A percentile compares a stretch with the other conserved stretches of the same genome.
phyloP scores from a whole-genome alignment of 1,140 invertebrate species.

The Kradibia gibbosae region DNA sequence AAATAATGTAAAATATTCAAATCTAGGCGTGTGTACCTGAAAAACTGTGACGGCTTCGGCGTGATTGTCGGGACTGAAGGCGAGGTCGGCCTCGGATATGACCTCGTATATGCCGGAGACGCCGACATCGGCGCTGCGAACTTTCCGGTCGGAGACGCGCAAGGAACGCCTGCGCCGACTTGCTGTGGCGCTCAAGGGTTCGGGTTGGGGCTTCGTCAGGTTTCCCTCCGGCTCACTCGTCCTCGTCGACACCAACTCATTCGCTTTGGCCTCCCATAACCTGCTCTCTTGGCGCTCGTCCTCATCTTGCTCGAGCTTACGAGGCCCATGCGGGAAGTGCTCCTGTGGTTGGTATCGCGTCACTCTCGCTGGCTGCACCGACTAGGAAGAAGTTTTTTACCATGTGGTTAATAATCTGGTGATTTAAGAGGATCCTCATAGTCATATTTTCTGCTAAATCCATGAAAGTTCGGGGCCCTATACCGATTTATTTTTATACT shows the following conservation, averaged over 20 bases:
- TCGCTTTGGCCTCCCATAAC: conserved; percentile 34
- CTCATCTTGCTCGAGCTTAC: conserved; percentile 77
- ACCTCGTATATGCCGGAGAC: conserved; percentile 91
- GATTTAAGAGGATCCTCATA: no score
- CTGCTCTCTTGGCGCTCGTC: conserved; percentile 31
- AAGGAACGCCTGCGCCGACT: conserved; percentile 77
- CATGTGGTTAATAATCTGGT: no score
- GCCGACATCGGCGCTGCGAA: conserved; percentile 86
- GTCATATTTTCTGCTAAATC: no score
- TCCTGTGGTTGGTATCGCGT: conserved; percentile 76
- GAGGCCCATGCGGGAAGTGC: conserved; percentile 86
- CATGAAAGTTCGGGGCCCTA: no score
- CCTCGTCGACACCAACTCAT: not conserved
- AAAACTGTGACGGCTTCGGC: conserved; percentile 89
- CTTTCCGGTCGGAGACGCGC: conserved; percentile 80
- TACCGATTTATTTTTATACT: no score
- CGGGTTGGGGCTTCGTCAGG: conserved; percentile 34
- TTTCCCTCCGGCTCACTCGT: not conserved
- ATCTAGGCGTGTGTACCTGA: conserved; percentile 51
- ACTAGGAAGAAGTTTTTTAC: not conserved
- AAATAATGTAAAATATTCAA: no score
- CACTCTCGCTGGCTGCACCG: conserved; percentile 71
- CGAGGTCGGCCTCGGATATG: conserved; percentile 92
- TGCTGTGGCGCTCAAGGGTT: conserved; percentile 55
- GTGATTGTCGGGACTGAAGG: conserved; percentile 87